Conservation (phyloP, 2,888 invertebrate genomes). For the Eulithis testata region DNA sequence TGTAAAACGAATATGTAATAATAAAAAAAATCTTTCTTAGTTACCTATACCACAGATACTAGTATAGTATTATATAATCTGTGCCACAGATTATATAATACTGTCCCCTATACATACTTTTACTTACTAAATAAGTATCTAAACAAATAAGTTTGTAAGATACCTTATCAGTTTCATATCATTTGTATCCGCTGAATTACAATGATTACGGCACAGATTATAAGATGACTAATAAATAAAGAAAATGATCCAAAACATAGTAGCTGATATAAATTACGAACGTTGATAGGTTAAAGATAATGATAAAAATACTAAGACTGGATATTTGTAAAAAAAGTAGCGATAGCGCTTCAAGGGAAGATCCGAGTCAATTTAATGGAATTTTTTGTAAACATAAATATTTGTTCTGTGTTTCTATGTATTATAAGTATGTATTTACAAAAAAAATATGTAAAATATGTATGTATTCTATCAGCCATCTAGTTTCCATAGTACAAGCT, state of each 20-base stretch:
- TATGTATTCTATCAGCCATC: no score
- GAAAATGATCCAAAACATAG: slow-evolving; percentile 9
- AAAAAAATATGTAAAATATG: no score
- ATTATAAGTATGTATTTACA: no score
- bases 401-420: no score
- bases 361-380: background rate
- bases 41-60: no score
- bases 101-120: no score
- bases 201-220: slow-evolving; percentile 7
- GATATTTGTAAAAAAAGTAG: slow-evolving; percentile 10
- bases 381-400: no score
- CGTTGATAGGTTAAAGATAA: slow-evolving; percentile 2
- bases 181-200: slow-evolving; percentile 6
- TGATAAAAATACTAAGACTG: slow-evolving; percentile 7
- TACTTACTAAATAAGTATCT: background rate
- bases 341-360: slow-evolving; percentile 4
- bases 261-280: slow-evolving; percentile 9
- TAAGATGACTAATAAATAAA: slow-evolving; percentile 5
- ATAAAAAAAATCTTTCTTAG: background rate
- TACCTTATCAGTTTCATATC: slow-evolving; percentile 14
- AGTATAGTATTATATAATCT: no score
- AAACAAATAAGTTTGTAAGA: background rate
- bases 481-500: no score
- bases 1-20: no score
- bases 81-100: no score